Conservation (phyloP, 2,888 invertebrate species). For the Heteropelma amictum region DNA sequence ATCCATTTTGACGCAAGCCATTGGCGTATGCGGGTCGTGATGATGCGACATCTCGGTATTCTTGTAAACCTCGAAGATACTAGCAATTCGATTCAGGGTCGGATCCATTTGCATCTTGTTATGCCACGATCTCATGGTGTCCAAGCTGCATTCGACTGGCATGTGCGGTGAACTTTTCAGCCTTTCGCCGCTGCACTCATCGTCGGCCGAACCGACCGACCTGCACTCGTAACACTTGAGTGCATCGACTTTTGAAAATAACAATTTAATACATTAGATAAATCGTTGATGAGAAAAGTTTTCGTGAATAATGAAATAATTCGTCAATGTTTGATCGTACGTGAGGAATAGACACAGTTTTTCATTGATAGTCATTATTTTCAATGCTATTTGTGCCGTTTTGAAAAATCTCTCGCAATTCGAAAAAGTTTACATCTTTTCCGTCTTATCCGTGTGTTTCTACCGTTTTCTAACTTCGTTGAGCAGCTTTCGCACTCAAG, state of each 20-base stretch:
- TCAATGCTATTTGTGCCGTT: no score
- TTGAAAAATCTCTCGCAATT: no score
- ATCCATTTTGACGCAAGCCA: slow-evolving; percentile 68
- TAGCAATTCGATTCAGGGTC: slow-evolving; percentile 49
- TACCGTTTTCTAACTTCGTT: no score
- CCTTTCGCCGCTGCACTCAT: slow-evolving; percentile 63
- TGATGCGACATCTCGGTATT: not conserved
- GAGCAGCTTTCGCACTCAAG: no score
- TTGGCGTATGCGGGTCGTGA: slow-evolving; percentile 30
- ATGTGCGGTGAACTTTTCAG: slow-evolving; percentile 28
- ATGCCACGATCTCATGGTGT: slow-evolving; percentile 59
- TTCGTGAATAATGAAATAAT: not conserved
- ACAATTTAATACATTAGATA: not conserved
- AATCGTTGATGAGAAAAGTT: not conserved
- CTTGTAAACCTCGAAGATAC: slow-evolving; percentile 64
- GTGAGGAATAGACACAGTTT: not conserved
- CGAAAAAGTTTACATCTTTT: no score
- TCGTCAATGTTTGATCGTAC: not conserved
- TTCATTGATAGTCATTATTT: no score
- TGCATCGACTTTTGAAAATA: slow-evolving; percentile 61
- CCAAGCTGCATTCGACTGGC: slow-evolving; percentile 62
- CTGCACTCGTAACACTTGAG: slow-evolving; percentile 70
- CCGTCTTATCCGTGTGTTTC: no score
- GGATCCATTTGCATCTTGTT: slow-evolving; percentile 44
- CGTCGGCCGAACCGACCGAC: slow-evolving; percentile 50